Evolutionary conservation across 2,888 invertebrate species (phyloP), one percentile per base, ranked within the genome.

Genomic region (Epinotia demarniana): DNA sequence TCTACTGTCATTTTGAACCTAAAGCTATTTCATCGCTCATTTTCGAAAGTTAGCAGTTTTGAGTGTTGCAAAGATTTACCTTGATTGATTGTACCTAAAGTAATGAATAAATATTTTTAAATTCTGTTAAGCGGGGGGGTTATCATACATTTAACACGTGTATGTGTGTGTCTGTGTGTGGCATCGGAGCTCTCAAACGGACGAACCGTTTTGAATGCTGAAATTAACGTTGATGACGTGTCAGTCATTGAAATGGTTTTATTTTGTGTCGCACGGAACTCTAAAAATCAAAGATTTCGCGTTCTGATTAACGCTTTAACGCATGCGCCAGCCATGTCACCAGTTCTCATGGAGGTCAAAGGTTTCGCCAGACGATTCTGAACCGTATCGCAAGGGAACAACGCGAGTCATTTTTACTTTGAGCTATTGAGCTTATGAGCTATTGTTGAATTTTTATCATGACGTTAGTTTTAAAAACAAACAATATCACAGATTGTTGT

Each of bases 201-300:
- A 33, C 8, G 33, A 33, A 33, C 33, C 6, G 33, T 8, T 33
- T 33, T 33, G 33, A 33, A 8, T 33, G 33, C 33, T 6, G 8
- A 23, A 23, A 23, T 23, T 1, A 23, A 23, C 1, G 23, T 1
- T 23, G 23, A 23, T 2, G 23, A 33, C 6, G 33, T 33, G 3
- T 33, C 33, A 33, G 8, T 33, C 8, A 53, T 53, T 53, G 49
- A n/a, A 53, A 53, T 53, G 58, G 58, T 13, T 13, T 27, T 3
- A 1, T 19, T 58, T 13, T 4, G 5, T 58, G 23, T 58, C 13
- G 6, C n/a, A 27, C 49, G n/a, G 53, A 55, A 66, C 33, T 49
- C 53, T 67, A 67, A 67, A 57, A 67, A 67, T 67, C 55, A 18
- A 63, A 39, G 57, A 67, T 67, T 67, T 67, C 67, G 53, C 67